Percentiles rank a stretch among this genome's conserved stretches.
phyloP scores from a whole-genome alignment of 1,140 invertebrate species.

The Ectropis grisescens region DNA sequence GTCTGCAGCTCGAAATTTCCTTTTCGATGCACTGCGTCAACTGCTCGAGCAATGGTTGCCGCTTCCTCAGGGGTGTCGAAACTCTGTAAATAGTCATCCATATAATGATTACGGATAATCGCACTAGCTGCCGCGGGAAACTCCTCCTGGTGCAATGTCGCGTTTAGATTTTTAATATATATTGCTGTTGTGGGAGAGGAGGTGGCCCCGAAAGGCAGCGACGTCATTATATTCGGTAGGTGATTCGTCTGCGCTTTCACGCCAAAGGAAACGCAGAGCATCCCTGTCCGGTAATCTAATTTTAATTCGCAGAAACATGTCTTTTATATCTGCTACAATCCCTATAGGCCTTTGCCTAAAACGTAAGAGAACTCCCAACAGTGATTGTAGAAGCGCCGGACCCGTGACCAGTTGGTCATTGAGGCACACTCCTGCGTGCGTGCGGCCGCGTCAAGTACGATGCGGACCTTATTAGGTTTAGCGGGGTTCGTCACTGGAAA shows the following conservation, averaged over 20 bases:
- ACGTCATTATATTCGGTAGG: slow-evolving; percentile 12
- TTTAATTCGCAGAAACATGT: slow-evolving; percentile 15
- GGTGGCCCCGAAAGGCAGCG: slow-evolving; percentile 16
- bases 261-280: slow-evolving; percentile 9
- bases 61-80: slow-evolving; percentile 8
- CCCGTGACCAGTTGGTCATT: slow-evolving; percentile 7
- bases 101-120: slow-evolving; percentile 33
- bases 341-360: slow-evolving; percentile 13
- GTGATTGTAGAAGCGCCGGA: slow-evolving; percentile 8
- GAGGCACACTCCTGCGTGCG: background rate
- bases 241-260: background rate
- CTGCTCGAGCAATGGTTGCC: background rate
- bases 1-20: background rate
- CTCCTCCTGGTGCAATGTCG: slow-evolving; percentile 7
- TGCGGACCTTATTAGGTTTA: slow-evolving; percentile 3
- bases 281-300: slow-evolving; percentile 8
- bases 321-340: slow-evolving; percentile 11
- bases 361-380: slow-evolving; percentile 3
- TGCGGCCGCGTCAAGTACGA: slow-evolving; percentile 10
- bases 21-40: background rate
- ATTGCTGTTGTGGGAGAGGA: slow-evolving; percentile 13
- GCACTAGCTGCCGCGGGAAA: slow-evolving; percentile 23
- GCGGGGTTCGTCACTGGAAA: slow-evolving; percentile 6
- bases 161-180: slow-evolving; percentile 20
- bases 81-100: slow-evolving; percentile 43